phyloP scores from a whole-genome alignment of 2,888 invertebrate genomes.

The Andrena hattorfiana region DNA sequence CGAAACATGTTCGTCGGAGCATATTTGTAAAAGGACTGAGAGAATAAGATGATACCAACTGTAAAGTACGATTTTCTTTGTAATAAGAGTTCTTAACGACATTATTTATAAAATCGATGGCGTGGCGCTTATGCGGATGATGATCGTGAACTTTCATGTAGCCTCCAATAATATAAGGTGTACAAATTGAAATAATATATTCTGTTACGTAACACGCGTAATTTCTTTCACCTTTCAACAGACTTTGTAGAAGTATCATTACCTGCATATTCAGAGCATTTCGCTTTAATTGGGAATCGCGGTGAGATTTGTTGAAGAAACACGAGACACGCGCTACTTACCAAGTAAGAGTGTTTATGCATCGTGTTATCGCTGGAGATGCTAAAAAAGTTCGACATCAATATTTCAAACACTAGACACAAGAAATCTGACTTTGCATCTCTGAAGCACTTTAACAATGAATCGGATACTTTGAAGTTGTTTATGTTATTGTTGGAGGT shows the following conservation, averaged over 20 bases:
- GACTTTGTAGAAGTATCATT: slow-evolving; percentile 77
- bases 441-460: slow-evolving; percentile 78
- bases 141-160: slow-evolving; percentile 80
- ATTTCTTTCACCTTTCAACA: slow-evolving; percentile 73
- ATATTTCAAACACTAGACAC: slow-evolving; percentile 75
- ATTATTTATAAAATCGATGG: slow-evolving; percentile 75
- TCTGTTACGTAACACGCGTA: slow-evolving; percentile 72
- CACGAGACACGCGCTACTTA: slow-evolving; percentile 64
- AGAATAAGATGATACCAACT: slow-evolving; percentile 64
- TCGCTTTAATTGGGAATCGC: not conserved
- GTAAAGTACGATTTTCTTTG: slow-evolving; percentile 69
- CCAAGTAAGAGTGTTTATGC: slow-evolving; percentile 80
- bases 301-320: not conserved
- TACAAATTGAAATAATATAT: slow-evolving; percentile 75
- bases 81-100: slow-evolving; percentile 76
- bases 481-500: too few relatives aligned
- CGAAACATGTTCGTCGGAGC: slow-evolving; percentile 14
- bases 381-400: slow-evolving; percentile 76
- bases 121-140: slow-evolving; percentile 80
- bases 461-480: slow-evolving; percentile 76
- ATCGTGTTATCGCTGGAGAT: slow-evolving; percentile 75
- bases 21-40: slow-evolving; percentile 10
- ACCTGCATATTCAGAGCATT: slow-evolving; percentile 70
- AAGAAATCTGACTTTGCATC: slow-evolving; percentile 75
- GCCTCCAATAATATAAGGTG: slow-evolving; percentile 75